These are phyloP conservation scores for Oreortyx pictus DNA, from an alignment of 2,797 vertebrate species.

Conservation along the genomic window DNA sequence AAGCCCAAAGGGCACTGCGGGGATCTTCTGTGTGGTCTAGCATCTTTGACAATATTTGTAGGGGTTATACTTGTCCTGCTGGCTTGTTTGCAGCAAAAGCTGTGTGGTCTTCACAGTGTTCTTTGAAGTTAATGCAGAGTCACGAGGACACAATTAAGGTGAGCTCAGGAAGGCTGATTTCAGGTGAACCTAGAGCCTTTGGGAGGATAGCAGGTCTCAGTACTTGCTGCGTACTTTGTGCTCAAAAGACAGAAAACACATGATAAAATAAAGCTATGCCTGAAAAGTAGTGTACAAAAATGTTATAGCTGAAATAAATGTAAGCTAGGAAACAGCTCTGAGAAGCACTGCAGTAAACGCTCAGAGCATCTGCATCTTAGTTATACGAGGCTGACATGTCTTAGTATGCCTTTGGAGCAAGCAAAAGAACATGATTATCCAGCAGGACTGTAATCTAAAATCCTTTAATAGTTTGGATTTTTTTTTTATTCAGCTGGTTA, in stretches of 20 bases:
- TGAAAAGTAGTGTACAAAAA: background rate
- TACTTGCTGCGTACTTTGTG: background rate
- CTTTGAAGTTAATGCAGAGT: constrained; percentile 53
- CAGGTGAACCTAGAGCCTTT: background rate
- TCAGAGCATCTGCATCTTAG: background rate
- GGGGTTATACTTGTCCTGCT: constrained; percentile 54
- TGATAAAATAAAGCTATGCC: background rate
- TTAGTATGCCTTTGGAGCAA: background rate
- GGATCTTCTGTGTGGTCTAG: constrained; percentile 52
- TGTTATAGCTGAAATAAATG: background rate
- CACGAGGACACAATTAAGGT: background rate
- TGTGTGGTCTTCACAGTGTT: constrained; percentile 42
- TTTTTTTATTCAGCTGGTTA: background rate
- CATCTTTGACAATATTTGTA: background rate
- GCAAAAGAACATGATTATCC: background rate
- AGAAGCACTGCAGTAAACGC: background rate
- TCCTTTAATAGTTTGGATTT: background rate
- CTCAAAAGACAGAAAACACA: background rate
- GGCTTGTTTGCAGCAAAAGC: constrained; percentile 32
- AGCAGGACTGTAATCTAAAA: background rate
- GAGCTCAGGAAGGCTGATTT: background rate
- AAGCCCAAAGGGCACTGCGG: constrained; percentile 57
- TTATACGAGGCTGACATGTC: background rate
- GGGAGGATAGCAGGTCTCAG: background rate
- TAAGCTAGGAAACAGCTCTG: background rate